Percentiles rank a stretch among this genome's conserved stretches.
phyloP scores from a whole-genome alignment of 2,888 invertebrate species.

The Eremobia ochroleuca region DNA sequence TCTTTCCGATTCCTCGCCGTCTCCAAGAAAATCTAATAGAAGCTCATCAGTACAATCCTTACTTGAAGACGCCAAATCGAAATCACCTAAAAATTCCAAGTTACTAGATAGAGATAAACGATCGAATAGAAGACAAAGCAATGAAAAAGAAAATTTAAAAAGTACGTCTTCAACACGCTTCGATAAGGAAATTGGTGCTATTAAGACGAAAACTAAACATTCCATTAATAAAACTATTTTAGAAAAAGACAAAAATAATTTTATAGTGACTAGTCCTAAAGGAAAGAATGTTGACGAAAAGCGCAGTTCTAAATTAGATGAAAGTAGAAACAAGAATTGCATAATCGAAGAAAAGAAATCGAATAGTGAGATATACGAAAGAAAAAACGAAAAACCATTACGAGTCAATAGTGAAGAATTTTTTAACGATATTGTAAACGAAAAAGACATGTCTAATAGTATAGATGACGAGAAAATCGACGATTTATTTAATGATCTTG shows the following conservation, averaged over 20 bases:
- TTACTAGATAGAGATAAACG: conserved; percentile 87
- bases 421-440: conserved; percentile 83
- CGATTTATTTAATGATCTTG: conserved; percentile 85
- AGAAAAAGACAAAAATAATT: conserved; percentile 89
- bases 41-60: conserved; percentile 87
- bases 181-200: conserved; percentile 89
- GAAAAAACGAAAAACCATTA: conserved; percentile 66
- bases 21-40: conserved; percentile 82
- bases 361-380: conserved; percentile 68
- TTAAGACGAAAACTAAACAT: conserved; percentile 89
- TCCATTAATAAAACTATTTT: conserved; percentile 88
- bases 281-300: conserved; percentile 81
- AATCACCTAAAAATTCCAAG: conserved; percentile 82
- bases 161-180: conserved; percentile 75
- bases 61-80: conserved; percentile 83
- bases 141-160: conserved; percentile 86
- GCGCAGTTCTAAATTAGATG: conserved; percentile 76
- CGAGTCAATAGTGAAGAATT: conserved; percentile 82
- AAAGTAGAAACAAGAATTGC: conserved; percentile 73
- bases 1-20: conserved; percentile 79
- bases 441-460: conserved; percentile 78
- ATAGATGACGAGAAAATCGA: conserved; percentile 84
- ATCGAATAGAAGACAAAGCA: conserved; percentile 79
- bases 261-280: conserved; percentile 86
- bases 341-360: conserved; percentile 76